Conservation (phyloP, 1,140 invertebrate genomes). For the Pararge aegeria region DNA sequence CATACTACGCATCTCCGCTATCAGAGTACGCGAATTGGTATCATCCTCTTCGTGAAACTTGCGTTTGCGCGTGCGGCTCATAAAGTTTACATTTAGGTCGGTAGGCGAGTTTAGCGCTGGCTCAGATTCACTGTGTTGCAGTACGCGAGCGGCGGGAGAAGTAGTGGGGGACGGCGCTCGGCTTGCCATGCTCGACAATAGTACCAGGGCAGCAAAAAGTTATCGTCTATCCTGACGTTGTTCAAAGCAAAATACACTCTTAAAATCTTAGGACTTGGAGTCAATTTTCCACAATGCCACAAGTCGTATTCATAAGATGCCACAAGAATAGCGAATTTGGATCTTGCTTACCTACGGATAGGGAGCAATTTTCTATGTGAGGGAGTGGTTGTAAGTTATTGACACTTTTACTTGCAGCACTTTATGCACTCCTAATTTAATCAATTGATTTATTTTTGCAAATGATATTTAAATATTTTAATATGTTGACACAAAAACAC, state of each 20-base stretch:
- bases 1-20: slow-evolving; percentile 13
- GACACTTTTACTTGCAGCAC: slow-evolving; percentile 8
- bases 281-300: too few species aligned
- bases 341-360: too few species aligned
- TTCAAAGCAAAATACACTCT: background rate
- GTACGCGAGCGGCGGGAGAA: background rate
- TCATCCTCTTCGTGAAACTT: slow-evolving; percentile 12
- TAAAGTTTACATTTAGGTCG: slow-evolving; percentile 7
- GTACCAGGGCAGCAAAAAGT: slow-evolving; percentile 8
- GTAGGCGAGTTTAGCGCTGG: slow-evolving; percentile 12
- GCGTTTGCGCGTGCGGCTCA: background rate
- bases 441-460: background rate
- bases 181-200: slow-evolving; percentile 9
- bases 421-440: slow-evolving; percentile 11
- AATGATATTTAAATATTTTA: background rate
- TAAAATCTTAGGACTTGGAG: too few species aligned
- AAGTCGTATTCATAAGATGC: too few species aligned
- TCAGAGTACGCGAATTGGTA: background rate
- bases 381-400: background rate
- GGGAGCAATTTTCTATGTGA: background rate
- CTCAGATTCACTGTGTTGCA: slow-evolving; percentile 8
- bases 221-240: slow-evolving; percentile 4
- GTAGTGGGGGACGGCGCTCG: slow-evolving; percentile 14
- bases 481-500: slow-evolving; percentile 1
- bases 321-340: too few species aligned